Base-by-base conservation (phyloP, 1,140 invertebrate species). In the Zeugodacus cucurbitae region DNA sequence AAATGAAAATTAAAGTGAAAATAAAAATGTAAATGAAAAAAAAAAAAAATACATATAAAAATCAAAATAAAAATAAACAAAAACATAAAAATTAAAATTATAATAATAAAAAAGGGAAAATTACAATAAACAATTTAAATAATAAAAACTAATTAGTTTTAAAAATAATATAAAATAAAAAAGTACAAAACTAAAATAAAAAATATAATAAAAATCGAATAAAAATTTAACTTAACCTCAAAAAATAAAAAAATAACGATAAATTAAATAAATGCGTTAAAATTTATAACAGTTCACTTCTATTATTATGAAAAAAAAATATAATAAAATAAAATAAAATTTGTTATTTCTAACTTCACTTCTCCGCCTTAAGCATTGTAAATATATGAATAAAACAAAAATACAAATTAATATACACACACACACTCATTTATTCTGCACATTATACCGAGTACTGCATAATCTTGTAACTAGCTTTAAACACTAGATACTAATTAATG, bases 381-480 rank as follows among this genome's bases (percentile, higher is more conserved):
- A 82, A 82, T 82, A 82, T 26, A 48, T 48, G 22, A 2, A 37
- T 10, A 44, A 37, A 48, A 44, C n/a, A 20, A 48, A 82, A 26
- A 44, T 82, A 82, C 26, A 48, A 14, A 26, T 82, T n/a, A n/a
- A 48, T 41, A 34, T 44, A 74, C n/a, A 37, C 4, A 74, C 20
- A 74, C 32, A 37, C 34, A 74, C 67, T 37, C 67, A 74, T 32
- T 32, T 74, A 74, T 82, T 26, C 74, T 54, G 34, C 74, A 48
- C 74, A 74, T 74, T 41, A 82, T 74, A 8, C 22, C 22, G n/a
- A 37, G 17, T 54, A 48, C n/a, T 48, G 7, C 41, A 82, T 82
- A 82, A 82, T 82, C 8, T 82, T 82, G 74, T 82, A 82, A 41
- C 74, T 82, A 82, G 74, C 74, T 82, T 82, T 82, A 82, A 82